These are phyloP conservation scores for Tenthredo mesomela DNA, from an alignment of 2,888 invertebrate species.

Conservation along the genomic window DNA sequence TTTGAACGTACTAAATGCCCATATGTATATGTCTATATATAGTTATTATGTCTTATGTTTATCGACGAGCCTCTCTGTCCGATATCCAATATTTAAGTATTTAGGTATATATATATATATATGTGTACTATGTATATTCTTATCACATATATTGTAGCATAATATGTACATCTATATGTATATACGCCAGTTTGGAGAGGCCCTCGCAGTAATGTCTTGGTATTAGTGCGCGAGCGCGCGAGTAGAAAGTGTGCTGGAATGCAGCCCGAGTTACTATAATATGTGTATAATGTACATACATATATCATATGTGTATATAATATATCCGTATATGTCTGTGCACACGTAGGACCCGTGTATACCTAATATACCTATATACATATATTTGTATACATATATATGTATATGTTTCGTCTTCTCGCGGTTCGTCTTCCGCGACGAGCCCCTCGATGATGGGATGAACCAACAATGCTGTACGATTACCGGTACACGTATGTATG, in stretches of 20 bases:
- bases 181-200: not conserved
- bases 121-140: too few relatives aligned
- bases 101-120: not conserved
- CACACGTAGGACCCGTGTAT: not conserved
- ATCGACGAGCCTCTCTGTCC: not conserved
- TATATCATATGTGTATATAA: not conserved
- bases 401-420: not conserved
- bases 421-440: not conserved
- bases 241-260: conserved; percentile 54
- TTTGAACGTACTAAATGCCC: not conserved
- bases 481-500: not conserved
- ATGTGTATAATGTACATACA: not conserved
- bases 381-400: not conserved
- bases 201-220: not conserved
- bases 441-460: conserved; percentile 9
- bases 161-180: not conserved
- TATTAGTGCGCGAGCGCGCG: not conserved
- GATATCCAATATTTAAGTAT: conserved; percentile 3
- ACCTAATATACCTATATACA: not conserved
- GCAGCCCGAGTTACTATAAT: conserved; percentile 26
- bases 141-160: not conserved
- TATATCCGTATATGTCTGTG: not conserved
- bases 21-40: not conserved
- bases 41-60: not conserved
- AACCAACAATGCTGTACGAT: not conserved